These are phyloP conservation scores for Yponomeuta evonymella DNA, from an alignment of 2,888 invertebrate genomes.

Conservation along the genomic window DNA sequence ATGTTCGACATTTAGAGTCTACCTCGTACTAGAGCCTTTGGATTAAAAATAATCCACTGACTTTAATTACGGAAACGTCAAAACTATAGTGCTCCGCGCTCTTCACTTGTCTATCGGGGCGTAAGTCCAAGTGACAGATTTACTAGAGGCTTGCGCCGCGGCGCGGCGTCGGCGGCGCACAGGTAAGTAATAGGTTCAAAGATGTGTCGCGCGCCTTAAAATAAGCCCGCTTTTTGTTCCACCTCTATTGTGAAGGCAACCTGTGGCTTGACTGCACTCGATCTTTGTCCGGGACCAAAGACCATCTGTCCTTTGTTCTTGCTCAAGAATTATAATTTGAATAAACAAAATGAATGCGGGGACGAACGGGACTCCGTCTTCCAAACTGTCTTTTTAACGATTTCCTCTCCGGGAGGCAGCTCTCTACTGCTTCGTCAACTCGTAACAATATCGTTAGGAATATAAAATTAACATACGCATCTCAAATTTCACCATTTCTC, in stretches of 20 bases:
- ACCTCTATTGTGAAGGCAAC: constrained; percentile 43
- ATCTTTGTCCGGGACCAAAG: constrained; percentile 57
- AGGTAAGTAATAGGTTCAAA: constrained; percentile 46
- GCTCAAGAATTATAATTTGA: constrained; percentile 66
- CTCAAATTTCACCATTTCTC: constrained; percentile 34
- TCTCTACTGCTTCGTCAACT: not conserved
- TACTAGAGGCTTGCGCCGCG: constrained; percentile 46
- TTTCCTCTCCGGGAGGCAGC: constrained; percentile 4
- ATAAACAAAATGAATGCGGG: constrained; percentile 41
- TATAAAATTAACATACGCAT: constrained; percentile 50
- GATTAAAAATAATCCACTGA: constrained; percentile 26
- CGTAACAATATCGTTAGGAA: constrained; percentile 24
- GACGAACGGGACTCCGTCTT: constrained; percentile 34
- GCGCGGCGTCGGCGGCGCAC: constrained; percentile 36
- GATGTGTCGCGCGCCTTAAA: constrained; percentile 45
- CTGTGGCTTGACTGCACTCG: constrained; percentile 48
- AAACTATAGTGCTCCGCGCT: constrained; percentile 41
- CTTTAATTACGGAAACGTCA: constrained; percentile 50
- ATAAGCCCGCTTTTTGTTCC: constrained; percentile 50
- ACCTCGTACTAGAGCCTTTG: not conserved
- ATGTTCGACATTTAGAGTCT: not conserved
- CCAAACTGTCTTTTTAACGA: constrained; percentile 14
- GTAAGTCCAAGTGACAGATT: constrained; percentile 56
- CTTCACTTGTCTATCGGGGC: constrained; percentile 35
- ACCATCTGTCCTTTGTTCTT: constrained; percentile 63